Conservation (phyloP, 2,888 invertebrate species). For the Metallyticus violacea region DNA sequence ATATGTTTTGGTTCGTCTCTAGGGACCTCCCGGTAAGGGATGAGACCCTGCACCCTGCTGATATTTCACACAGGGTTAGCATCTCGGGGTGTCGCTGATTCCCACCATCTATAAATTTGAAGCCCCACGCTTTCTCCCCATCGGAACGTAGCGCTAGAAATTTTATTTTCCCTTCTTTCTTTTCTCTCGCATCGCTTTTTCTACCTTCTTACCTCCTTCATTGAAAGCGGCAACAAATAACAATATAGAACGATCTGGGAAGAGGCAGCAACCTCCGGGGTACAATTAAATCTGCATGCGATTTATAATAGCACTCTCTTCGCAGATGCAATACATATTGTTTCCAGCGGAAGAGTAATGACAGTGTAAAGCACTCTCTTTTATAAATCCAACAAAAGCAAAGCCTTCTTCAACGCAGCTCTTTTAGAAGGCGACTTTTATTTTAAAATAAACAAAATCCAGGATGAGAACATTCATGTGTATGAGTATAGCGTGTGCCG, state of each 20-base stretch:
- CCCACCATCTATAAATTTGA: neutral
- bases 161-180: neutral
- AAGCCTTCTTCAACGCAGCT: too few relatives aligned
- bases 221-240: neutral
- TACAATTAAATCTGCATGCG: neutral
- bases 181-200: neutral
- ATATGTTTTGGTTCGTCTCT: constrained; percentile 16
- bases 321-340: neutral
- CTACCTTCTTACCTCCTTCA: neutral
- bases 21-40: neutral
- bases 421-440: neutral
- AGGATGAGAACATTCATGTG: too few relatives aligned
- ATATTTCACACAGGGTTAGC: constrained; percentile 6
- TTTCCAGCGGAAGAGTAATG: neutral
- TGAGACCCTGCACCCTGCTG: neutral
- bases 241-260: neutral
- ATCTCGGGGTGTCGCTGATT: neutral
- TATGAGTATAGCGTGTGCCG: neutral
- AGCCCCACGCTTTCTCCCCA: neutral
- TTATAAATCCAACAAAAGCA: neutral
- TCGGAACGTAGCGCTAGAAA: neutral
- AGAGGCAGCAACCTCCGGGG: neutral
- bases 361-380: neutral
- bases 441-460: neutral
- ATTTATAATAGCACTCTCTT: neutral